Conservation (phyloP, 2,888 invertebrate species). For the Microplitis deprimator region DNA sequence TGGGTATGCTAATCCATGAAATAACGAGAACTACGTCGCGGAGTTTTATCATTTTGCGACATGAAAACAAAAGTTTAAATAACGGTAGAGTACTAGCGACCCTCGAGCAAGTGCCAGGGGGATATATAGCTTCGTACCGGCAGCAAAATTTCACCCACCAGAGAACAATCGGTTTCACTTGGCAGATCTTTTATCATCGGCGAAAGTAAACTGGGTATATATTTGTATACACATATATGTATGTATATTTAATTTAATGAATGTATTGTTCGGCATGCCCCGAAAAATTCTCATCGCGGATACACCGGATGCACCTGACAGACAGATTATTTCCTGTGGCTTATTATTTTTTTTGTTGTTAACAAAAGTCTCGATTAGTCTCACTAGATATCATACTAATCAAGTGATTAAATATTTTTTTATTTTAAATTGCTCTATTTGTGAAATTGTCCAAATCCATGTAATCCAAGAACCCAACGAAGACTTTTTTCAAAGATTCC, state of each 20-base stretch:
- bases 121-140: conserved; percentile 63
- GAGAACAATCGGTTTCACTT: conserved; percentile 70
- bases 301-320: conserved; percentile 66
- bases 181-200: conserved; percentile 58
- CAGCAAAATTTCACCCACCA: conserved; percentile 60
- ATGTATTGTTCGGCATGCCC: conserved; percentile 34
- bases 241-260: conserved; percentile 31
- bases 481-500: no score
- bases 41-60: conserved; percentile 39
- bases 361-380: conserved; percentile 31
- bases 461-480: no score
- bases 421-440: background rate
- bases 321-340: conserved; percentile 25
- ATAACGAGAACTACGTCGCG: conserved; percentile 58
- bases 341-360: conserved; percentile 10
- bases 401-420: background rate
- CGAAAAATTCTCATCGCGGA: conserved; percentile 46
- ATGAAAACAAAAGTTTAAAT: background rate
- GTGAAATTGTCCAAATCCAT: background rate
- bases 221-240: conserved; percentile 10
- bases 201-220: conserved; percentile 61
- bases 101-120: conserved; percentile 50
- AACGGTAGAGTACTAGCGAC: conserved; percentile 54
- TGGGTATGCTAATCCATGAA: conserved; percentile 55
- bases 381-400: conserved; percentile 26